A percentile compares a stretch with the other conserved stretches of the same genome.
These are phyloP conservation scores for Salvelinus alpinus DNA, from an alignment of 2,113 vertebrate species.

Conservation along the genomic window DNA sequence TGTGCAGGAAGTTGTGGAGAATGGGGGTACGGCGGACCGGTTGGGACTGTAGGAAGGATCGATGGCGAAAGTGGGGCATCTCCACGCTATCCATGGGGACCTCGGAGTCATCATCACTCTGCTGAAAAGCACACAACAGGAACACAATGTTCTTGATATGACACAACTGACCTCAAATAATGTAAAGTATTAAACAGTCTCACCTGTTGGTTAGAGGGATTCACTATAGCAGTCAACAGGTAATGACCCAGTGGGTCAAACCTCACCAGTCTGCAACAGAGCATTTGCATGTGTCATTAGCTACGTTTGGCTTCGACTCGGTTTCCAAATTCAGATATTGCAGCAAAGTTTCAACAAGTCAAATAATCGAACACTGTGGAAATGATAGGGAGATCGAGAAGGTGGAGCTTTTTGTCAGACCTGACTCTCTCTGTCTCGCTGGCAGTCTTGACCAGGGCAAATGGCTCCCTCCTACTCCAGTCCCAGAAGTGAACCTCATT, in stretches of 20 bases:
- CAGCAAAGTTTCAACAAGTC: neutral
- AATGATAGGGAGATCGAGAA: neutral
- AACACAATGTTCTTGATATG: no score
- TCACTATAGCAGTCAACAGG: constrained; percentile 89
- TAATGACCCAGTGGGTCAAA: constrained; percentile 91
- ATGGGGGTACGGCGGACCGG: constrained; percentile 88
- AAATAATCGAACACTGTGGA: neutral
- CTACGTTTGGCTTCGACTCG: neutral
- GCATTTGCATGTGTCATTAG: constrained; percentile 15
- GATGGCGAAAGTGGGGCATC: constrained; percentile 84
- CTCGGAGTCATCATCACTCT: constrained; percentile 88
- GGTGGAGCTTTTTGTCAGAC: constrained; percentile 55
- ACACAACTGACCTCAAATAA: neutral
- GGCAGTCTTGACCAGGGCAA: constrained; percentile 87
- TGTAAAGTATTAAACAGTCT: constrained; percentile 24
- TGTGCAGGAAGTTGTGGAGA: constrained; percentile 91
- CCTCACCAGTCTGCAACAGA: constrained; percentile 81
- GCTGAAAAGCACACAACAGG: neutral
- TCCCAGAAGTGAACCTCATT: constrained; percentile 92
- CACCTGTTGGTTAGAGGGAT: constrained; percentile 91
- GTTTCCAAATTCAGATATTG: neutral
- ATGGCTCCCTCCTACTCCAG: constrained; percentile 88
- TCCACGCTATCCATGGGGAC: constrained; percentile 86
- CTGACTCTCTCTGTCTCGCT: constrained; percentile 88
- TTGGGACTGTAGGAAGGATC: constrained; percentile 84